A percentile compares a stretch with the other conserved stretches of the same genome.
Evolutionary conservation across 2,888 invertebrate genomes (phyloP).

Genomic region (Dolomedes plantarius): DNA sequence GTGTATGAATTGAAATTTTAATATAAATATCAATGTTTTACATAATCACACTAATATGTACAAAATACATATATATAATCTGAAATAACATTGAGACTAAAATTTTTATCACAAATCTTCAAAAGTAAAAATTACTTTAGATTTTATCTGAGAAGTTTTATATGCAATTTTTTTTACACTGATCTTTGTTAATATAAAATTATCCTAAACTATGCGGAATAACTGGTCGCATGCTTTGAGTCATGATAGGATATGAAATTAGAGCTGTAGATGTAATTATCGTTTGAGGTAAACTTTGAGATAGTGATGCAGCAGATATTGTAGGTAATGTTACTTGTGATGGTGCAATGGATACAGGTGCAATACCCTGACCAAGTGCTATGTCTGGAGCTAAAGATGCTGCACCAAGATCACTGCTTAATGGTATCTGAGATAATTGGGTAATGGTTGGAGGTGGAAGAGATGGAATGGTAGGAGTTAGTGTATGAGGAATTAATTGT

Average conservation of each 20-base stretch:
- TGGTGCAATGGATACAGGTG: conserved; percentile 74
- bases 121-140: too few relatives aligned
- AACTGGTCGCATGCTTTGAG: conserved; percentile 77
- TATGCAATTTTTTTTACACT: too few relatives aligned
- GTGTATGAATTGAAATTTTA: too few relatives aligned
- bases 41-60: too few relatives aligned
- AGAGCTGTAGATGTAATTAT: conserved; percentile 80
- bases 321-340: conserved; percentile 72
- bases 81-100: too few relatives aligned
- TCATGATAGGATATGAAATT: conserved; percentile 83
- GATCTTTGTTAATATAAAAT: too few relatives aligned
- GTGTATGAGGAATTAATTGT: conserved; percentile 65
- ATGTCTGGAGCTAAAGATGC: conserved; percentile 74
- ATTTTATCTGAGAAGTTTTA: too few relatives aligned
- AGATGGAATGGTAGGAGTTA: conserved; percentile 63
- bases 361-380: conserved; percentile 78
- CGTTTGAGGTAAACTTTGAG: conserved; percentile 76
- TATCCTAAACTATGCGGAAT: conserved; percentile 69
- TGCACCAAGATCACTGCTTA: conserved; percentile 72
- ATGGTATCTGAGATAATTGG: conserved; percentile 60
- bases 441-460: conserved; percentile 57
- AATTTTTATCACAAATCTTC: too few relatives aligned
- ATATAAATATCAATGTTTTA: too few relatives aligned
- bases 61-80: too few relatives aligned
- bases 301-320: conserved; percentile 72